A percentile compares a stretch with the other conserved stretches of the same genome.
Conservation (phyloP, 2,797 vertebrate genomes). For the Crocidura indochinensis region DNA sequence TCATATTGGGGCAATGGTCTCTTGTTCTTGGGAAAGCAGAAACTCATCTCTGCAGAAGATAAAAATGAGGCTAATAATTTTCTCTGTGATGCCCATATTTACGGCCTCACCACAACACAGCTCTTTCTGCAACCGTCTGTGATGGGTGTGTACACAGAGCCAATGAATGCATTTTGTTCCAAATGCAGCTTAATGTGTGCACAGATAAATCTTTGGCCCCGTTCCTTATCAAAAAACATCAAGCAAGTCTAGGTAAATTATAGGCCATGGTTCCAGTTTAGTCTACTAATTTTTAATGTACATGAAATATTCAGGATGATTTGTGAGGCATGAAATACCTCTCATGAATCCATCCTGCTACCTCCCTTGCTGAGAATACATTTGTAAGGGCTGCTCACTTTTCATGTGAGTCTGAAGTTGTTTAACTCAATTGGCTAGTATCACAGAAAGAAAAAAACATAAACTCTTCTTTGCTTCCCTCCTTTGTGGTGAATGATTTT, state of each 20-base stretch:
- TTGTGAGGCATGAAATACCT: conserved; percentile 74
- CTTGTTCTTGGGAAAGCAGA: conserved; percentile 29
- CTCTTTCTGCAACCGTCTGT: conserved; percentile 3
- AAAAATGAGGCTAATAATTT: conserved; percentile 62
- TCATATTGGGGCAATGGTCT: conserved; percentile 63
- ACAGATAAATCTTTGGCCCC: conserved; percentile 74
- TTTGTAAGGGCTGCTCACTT: conserved; percentile 55
- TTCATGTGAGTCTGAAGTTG: conserved; percentile 52
- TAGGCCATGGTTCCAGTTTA: conserved; percentile 67
- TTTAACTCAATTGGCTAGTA: conserved; percentile 43
- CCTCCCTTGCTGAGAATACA: conserved; percentile 64
- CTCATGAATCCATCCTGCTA: conserved; percentile 76
- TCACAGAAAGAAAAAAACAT: not conserved
- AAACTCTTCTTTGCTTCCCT: not conserved
- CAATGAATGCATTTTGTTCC: conserved; percentile 49
- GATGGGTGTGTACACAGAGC: conserved; percentile 5
- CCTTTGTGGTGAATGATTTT: not conserved
- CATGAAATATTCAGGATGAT: conserved; percentile 81
- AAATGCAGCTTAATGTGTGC: conserved; percentile 59
- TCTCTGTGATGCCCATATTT: conserved; percentile 52
- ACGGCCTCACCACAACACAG: not conserved
- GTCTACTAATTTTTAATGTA: conserved; percentile 86
- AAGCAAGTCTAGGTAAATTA: conserved; percentile 78
- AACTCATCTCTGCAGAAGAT: conserved; percentile 49
- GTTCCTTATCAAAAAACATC: conserved; percentile 70